Evolutionary conservation across 2,888 invertebrate genomes (phyloP).

Genomic region (Loripinus fragilis): DNA sequence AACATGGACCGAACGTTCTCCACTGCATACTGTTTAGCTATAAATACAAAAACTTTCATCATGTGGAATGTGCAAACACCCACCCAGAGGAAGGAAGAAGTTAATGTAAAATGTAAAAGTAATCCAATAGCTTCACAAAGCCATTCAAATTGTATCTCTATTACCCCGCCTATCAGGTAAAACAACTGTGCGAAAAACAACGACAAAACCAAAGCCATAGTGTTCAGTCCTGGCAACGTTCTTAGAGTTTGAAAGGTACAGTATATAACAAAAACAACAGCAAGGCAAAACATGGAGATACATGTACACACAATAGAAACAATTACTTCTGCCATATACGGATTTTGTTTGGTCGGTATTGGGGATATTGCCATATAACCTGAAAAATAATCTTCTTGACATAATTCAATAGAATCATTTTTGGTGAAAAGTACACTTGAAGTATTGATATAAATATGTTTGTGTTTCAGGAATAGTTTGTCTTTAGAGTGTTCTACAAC

Average conservation of each 20-base stretch:
- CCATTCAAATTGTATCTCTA: background rate
- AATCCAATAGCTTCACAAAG: conserved; percentile 33
- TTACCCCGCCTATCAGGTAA: conserved; percentile 11
- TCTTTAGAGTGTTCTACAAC: background rate
- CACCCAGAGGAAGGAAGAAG: conserved; percentile 33
- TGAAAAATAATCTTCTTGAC: background rate
- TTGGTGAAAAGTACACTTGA: background rate
- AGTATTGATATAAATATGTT: background rate
- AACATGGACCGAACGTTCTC: conserved; percentile 11
- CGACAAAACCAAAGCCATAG: conserved; percentile 26
- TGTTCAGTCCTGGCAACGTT: conserved; percentile 38
- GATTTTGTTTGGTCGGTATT: background rate
- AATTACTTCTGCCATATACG: background rate
- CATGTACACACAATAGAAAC: conserved; percentile 31
- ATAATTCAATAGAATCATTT: conserved; percentile 5
- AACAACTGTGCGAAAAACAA: conserved; percentile 25
- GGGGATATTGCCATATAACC: background rate
- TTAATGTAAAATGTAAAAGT: conserved; percentile 28
- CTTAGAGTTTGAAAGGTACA: conserved; percentile 23
- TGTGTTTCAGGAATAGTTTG: background rate
- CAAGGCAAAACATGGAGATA: conserved; percentile 23
- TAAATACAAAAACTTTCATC: conserved; percentile 42
- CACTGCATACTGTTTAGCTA: conserved; percentile 20
- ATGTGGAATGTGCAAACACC: conserved; percentile 48
- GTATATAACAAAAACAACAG: conserved; percentile 31